Base-by-base conservation (phyloP, 2,888 invertebrate genomes). In the Choristoneura rosaceana region DNA sequence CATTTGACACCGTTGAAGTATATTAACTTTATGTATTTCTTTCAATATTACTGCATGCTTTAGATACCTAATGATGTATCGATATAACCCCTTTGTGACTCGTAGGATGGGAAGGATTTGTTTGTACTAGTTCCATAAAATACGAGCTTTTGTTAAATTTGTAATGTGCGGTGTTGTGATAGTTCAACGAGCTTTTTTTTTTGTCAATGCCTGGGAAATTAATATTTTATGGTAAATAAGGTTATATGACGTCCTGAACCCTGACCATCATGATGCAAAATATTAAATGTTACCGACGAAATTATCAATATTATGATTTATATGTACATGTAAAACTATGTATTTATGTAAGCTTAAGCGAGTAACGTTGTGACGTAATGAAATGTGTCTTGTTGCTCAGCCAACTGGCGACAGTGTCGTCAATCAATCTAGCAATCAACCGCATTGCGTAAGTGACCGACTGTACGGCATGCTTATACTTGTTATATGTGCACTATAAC, bases 361-460 rank as follows among this genome's bases (percentile, higher is more conserved):
- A 88, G 86, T 86, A 84, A 85, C 83, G 89, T 91, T 88, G 92
- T 92, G 91, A 92, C 87, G 90, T 91, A 92, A 92, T 91, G 89
- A 90, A 85, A 82, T 88, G 86, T 93, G 90, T 93, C 89, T 93
- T 91, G 87, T 90, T 94, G 94, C 95, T 95, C 96, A 98, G 97
- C 96, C 97, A 97, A 96, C 97, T 97, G 96, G 97, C 97, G 96
- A 97, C 97, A 94, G 97, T 97, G 95, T 97, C 97, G 91, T 96
- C 97, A 94, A 97, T 97, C 96, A 97, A 97, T 96, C 96, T 97
- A 95, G 97, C 97, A 95, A 96, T 97, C 95, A 97, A 97, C 96
- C 96, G 97, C 95, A 97, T 97, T 95, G 97, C 97, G 97, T 97
- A 97, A 97, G 97, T 97, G 94, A 88, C 89, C 85, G 86, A 82